Base-by-base conservation (phyloP, 2,113 vertebrate genomes). In the Myotis brandtii region DNA sequence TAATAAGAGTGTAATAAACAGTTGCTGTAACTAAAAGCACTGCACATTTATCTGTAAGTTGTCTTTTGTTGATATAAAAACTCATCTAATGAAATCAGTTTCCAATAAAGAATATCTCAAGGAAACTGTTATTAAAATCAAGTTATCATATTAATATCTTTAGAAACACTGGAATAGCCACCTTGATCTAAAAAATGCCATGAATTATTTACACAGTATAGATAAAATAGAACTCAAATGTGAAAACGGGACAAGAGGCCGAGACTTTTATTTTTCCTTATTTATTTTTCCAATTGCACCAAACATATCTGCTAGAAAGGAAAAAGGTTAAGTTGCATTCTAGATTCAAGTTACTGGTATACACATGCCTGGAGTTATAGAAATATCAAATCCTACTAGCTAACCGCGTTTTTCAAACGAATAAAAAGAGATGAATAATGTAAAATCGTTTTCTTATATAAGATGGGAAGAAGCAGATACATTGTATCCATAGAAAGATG, bases 391-490 rank as follows among this genome's bases (percentile, higher is more conserved):
- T 20, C 52, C 40, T 46, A 12, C 70, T 16, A 54, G 46, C 76
- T 77, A 88, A 81, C 34, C 59, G 73, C 46, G 77, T 64, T 84
- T 96, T 93, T 84, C 48, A 62, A 89, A 94, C 37, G 54, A 75
- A 94, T 77, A 50, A 69, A 95, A 82, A 64, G 27, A 50, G 34
- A 84, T 82, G 59, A 87, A 90, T 92, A 72, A 90, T 91, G 59
- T 79, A 77, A 92, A 94, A 87, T 12, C 11, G 32, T 27, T 34
- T 95, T 95, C 62, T 27, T 50, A 6, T 82, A 40, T 34, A 77
- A 54, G 66, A 72, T 32, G n/a, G 25, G 23, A 20, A 18, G 37
- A 86, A 43, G 46, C 34, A 88, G 85, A 59, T 72, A 34, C 9
- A 67, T 7, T 67, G 64, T 7, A 40, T 34, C n/a, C 54, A 69